phyloP scores from a whole-genome alignment of 2,797 vertebrate genomes.

The Sternarchorhynchus goeldii region DNA sequence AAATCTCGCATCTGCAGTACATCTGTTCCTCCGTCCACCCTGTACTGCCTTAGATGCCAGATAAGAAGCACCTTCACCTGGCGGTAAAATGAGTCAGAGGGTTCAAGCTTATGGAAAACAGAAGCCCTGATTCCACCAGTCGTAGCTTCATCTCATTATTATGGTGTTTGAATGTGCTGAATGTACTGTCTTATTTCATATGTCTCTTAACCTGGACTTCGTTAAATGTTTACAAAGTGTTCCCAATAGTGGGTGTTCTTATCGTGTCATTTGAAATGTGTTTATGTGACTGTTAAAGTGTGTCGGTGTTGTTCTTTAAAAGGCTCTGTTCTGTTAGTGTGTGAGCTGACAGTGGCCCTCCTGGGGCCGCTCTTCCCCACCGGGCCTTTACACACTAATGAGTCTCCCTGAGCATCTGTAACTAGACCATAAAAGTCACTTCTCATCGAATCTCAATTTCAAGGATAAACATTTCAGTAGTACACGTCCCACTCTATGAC shows the following conservation, averaged over 20 bases:
- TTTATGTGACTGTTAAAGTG: background rate
- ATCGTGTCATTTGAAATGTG: background rate
- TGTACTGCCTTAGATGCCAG: slow-evolving; percentile 61
- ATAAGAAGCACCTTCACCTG: slow-evolving; percentile 42
- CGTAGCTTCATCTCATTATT: slow-evolving; percentile 25
- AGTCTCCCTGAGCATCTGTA: slow-evolving; percentile 11
- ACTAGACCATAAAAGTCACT: slow-evolving; percentile 16
- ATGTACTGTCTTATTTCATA: background rate
- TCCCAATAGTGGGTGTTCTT: background rate
- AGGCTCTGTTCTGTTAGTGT: background rate
- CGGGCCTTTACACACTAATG: slow-evolving; percentile 10
- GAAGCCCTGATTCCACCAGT: slow-evolving; percentile 21
- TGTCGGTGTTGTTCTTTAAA: background rate
- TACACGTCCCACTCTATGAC: too few relatives aligned
- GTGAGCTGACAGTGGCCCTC: background rate
- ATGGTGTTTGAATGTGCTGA: background rate
- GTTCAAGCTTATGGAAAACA: slow-evolving; percentile 37
- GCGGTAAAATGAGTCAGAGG: slow-evolving; percentile 24
- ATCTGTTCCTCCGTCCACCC: slow-evolving; percentile 52
- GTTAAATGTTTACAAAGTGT: background rate
- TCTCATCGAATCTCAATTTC: background rate
- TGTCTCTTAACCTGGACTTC: background rate
- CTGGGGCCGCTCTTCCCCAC: background rate
- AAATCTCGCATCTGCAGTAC: slow-evolving; percentile 68
- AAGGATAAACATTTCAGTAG: background rate